Evolutionary conservation across 2,113 vertebrate genomes (phyloP).

Genomic region (Archocentrus centrarchus): DNA sequence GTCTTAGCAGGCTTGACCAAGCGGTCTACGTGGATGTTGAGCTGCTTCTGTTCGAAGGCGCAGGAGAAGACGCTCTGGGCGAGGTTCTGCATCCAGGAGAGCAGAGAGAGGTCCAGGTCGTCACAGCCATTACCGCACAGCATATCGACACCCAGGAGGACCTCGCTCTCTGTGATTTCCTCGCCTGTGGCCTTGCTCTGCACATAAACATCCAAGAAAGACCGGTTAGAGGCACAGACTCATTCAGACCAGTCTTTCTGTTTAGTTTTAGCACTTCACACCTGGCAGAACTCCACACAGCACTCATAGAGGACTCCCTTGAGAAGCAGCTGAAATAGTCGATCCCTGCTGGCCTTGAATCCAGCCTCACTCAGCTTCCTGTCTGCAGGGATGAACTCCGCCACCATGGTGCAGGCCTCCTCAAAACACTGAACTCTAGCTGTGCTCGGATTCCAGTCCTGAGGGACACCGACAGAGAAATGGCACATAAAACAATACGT

Average conservation of each 20-base stretch:
- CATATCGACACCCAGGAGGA: conserved; percentile 94
- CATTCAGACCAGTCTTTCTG: neutral
- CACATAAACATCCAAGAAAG: neutral
- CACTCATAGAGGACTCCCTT: conserved; percentile 98
- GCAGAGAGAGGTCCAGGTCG: conserved; percentile 94
- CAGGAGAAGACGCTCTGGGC: conserved; percentile 92
- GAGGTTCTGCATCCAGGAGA: conserved; percentile 98
- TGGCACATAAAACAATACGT: neutral
- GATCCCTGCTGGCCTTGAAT: conserved; percentile 94
- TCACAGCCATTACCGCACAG: conserved; percentile 97
- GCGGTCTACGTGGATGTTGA: conserved; percentile 97
- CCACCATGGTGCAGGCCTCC: conserved; percentile 94
- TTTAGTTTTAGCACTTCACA: conserved; percentile 15
- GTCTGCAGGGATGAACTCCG: conserved; percentile 97
- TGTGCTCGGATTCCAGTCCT: conserved; percentile 98
- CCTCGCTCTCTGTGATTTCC: conserved; percentile 96
- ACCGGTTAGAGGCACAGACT: neutral
- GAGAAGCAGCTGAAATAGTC: conserved; percentile 96
- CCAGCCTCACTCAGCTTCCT: conserved; percentile 97
- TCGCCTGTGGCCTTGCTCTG: conserved; percentile 96
- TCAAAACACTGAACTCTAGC: conserved; percentile 98
- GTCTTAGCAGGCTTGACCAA: conserved; percentile 94
- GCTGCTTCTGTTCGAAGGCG: conserved; percentile 97
- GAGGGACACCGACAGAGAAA: neutral
- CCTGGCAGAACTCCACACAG: conserved; percentile 98